Evolutionary conservation across 2,888 invertebrate genomes (phyloP), one percentile per base, ranked within the genome.

Genomic region (Athalia circularis): DNA sequence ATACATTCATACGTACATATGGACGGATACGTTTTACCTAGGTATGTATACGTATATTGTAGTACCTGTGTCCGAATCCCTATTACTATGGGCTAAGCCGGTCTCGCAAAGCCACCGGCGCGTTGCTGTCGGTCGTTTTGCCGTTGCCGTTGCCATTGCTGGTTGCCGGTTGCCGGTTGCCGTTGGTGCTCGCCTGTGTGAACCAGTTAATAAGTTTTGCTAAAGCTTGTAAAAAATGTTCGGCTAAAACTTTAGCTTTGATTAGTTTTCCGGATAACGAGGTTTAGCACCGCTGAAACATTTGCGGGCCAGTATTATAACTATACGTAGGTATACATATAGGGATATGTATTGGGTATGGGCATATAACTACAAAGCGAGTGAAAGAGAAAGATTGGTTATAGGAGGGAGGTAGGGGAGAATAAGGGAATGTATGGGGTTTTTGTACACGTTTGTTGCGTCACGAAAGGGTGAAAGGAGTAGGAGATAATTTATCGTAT

Each of bases 191-290:
- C 11, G 65, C 13, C 15, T 48, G 13, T 13, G 48, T 48, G 48
- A 65, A 65, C 65, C 65, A 54, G 68, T 68, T 68, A 68, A 68
- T 68, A 68, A 68, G 68, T 68, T 68, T 68, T 52, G 47, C 52
- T 50, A 54, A 54, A 68, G 68, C 68, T 6, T 29, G 54, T 68
- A 52, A 68, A 68, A 52, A 68, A 68, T 68, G 9, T 68, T 15
- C 54, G 29, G 29, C 68, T 52, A 15, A 68, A 68, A 15, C n/a
- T 65, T 43, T 29, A 52, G 68, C 68, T 68, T 68, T 54, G 54
- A 68, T 68, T 68, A 54, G 54, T 54, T 68, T 68, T 68, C 0
- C 6, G 52, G 11, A 52, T 68, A 68, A 68, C 68, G 52, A 43
- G 54, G 68, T 52, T 68, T 43, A n/a, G 29, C 29, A 29, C 29